These are phyloP conservation scores for Spizella passerina DNA, from an alignment of 2,797 vertebrate genomes.

Conservation along the genomic window DNA sequence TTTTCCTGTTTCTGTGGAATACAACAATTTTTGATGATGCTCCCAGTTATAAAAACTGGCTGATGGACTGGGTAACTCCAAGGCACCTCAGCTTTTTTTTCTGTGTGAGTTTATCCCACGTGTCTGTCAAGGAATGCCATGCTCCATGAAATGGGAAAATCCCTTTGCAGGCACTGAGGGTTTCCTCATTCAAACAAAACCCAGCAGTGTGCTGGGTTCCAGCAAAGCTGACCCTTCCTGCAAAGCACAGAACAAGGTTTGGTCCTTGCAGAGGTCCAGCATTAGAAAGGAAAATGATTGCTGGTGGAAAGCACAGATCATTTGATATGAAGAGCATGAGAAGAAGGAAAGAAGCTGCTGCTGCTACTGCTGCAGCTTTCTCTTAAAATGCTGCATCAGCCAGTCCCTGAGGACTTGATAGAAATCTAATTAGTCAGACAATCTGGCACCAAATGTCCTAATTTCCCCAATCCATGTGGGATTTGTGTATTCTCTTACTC, in stretches of 20 bases:
- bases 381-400: slow-evolving; percentile 57
- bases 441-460: slow-evolving; percentile 69
- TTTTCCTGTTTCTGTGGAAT: background rate
- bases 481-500: slow-evolving; percentile 59
- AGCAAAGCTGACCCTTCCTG: background rate
- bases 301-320: background rate
- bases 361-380: slow-evolving; percentile 17
- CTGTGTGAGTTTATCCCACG: background rate
- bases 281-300: background rate
- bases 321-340: background rate
- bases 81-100: background rate
- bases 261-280: background rate
- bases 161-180: background rate
- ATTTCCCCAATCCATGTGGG: slow-evolving; percentile 60
- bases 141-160: background rate
- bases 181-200: background rate
- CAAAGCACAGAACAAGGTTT: background rate
- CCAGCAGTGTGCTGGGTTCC: background rate
- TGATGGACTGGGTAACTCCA: background rate
- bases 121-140: background rate
- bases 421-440: slow-evolving; percentile 72
- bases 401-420: slow-evolving; percentile 54
- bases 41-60: background rate
- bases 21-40: background rate
- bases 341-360: background rate